These are phyloP conservation scores for Drosophila ercepeae DNA, from an alignment of 1,140 invertebrate species.

Conservation along the genomic window DNA sequence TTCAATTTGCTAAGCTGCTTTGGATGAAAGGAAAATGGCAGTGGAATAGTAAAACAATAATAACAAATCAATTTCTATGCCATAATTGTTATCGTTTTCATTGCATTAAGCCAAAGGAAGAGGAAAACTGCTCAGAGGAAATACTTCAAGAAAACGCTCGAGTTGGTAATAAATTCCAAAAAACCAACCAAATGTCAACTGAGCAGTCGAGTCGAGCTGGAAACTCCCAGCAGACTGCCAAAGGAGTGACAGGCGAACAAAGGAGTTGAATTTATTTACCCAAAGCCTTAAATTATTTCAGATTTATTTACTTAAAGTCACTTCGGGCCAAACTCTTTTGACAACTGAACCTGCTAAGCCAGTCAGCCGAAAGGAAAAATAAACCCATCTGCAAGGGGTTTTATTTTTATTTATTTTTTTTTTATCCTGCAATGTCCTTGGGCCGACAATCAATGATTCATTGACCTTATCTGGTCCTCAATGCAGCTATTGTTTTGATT, in stretches of 20 bases:
- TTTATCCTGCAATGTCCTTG: constrained; percentile 10
- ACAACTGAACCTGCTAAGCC: constrained; percentile 22
- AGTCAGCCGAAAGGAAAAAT: constrained; percentile 24
- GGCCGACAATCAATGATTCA: constrained; percentile 39
- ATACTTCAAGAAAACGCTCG: constrained; percentile 18
- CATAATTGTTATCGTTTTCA: constrained; percentile 33
- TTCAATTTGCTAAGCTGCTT: constrained; percentile 49
- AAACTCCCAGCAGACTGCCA: constrained; percentile 19
- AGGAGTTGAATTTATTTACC: constrained; percentile 43
- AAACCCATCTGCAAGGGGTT: constrained; percentile 5
- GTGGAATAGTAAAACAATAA: not conserved
- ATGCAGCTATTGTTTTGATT: constrained; percentile 28
- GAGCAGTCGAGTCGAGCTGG: constrained; percentile 10
- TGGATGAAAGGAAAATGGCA: not conserved
- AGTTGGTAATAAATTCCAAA: constrained; percentile 32
- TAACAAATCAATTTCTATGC: constrained; percentile 41
- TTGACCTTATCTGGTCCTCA: constrained; percentile 40
- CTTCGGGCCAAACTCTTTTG: constrained; percentile 35
- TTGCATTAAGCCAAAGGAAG: constrained; percentile 7
- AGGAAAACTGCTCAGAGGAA: constrained; percentile 6
- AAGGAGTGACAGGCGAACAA: constrained; percentile 29
- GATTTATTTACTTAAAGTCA: constrained; percentile 49
- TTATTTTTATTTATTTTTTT: constrained; percentile 5
- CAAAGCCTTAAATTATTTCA: constrained; percentile 37
- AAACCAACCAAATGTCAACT: constrained; percentile 24